Base-by-base conservation (phyloP, 2,888 invertebrate genomes). In the Drosophila algonquin region DNA sequence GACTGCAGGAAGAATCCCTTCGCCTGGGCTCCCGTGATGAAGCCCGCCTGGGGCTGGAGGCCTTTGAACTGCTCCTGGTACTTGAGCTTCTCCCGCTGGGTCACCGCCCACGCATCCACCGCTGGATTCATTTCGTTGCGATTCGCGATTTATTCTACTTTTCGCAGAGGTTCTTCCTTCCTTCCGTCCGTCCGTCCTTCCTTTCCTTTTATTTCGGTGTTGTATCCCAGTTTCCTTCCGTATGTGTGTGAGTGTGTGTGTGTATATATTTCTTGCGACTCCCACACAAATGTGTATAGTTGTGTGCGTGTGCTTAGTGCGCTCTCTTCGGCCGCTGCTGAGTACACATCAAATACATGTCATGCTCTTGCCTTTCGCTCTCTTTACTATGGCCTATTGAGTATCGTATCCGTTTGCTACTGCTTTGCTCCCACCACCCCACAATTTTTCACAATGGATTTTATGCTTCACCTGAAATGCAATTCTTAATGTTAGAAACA, bases 1-100 rank as follows among this genome's bases (percentile, higher is more conserved):
- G 98, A 98, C 93, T 95, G 96, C 73, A 99, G 93, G 90, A 99
- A 95, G 91, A 99, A 98, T 57, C 96, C 95, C 92, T 98, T 97
- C 0, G 98, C 99, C 90, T 98, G 98, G 63, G 96, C 97, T 0
- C 98, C 99, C 18, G 97, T 97, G 14, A 99, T 95, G 85, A 96
- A 94, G 2, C 98, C 98, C 91, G 95, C 96, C 45, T 95, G 93
- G 0, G 98, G 98, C 57, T 97, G 97, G 8, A 99, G 93, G 70
- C 96, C 94, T 63, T 95, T 95, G 92, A 99, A 99, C 93, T 99
- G 99, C 80, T 97, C 96, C 73, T 97, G 96, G 92, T 98, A 98
- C 90, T 97, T 96, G 4, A 94, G 94, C 85, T 97, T 95, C 92
- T 99, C 98, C 71, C 97, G 96, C 1, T 96, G 95, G 90, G 97